A percentile compares a stretch with the other conserved stretches of the same genome.
These are phyloP conservation scores for Okamejei kenojei DNA, from an alignment of 2,797 vertebrate species.

Conservation along the genomic window DNA sequence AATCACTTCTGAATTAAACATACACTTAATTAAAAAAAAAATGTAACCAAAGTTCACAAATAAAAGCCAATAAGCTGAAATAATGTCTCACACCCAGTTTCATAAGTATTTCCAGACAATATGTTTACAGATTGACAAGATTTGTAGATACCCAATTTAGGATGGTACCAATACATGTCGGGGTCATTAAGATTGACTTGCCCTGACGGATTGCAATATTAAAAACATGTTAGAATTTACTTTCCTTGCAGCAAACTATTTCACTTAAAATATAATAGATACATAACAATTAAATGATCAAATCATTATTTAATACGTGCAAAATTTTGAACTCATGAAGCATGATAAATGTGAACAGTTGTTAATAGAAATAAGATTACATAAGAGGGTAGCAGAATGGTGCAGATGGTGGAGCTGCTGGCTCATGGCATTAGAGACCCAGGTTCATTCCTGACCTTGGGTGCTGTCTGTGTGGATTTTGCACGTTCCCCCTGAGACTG, in stretches of 20 bases:
- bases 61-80: not conserved
- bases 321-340: not conserved
- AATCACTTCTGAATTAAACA: not conserved
- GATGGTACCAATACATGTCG: not conserved
- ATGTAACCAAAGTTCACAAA: not conserved
- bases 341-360: not conserved
- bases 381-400: no score
- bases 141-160: slow-evolving; percentile 25
- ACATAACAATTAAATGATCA: not conserved
- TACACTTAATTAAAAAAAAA: not conserved
- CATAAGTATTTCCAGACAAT: not conserved
- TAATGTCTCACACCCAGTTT: not conserved
- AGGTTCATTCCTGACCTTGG: no score
- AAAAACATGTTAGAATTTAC: slow-evolving; percentile 17
- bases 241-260: not conserved
- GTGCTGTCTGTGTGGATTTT: no score
- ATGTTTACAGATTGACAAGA: not conserved
- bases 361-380: not conserved
- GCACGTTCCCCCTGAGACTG: no score
- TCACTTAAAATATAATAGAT: not conserved
- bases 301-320: not conserved
- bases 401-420: no score
- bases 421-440: no score
- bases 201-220: not conserved
- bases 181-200: not conserved